phyloP scores from a whole-genome alignment of 2,888 invertebrate species.

The Hemicrepidius hirtus region DNA sequence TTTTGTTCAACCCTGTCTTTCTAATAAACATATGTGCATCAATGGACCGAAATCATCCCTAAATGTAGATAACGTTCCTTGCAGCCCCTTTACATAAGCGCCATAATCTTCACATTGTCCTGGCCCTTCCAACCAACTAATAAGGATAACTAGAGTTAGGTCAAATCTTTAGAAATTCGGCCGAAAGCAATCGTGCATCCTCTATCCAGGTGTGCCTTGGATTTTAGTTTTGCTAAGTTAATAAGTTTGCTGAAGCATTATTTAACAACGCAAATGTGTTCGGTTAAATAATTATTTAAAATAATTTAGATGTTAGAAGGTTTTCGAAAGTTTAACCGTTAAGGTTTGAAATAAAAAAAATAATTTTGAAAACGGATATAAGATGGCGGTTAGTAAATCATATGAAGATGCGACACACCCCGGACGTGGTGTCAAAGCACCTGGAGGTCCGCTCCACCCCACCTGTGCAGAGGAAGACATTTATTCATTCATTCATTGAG shows the following conservation, averaged over 20 bases:
- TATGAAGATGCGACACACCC: constrained; percentile 53
- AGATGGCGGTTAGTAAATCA: constrained; percentile 50
- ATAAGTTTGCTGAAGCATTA: constrained; percentile 18
- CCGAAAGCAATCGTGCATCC: constrained; percentile 61
- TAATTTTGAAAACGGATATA: constrained; percentile 41
- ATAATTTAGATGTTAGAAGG: too few relatives aligned
- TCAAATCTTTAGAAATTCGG: constrained; percentile 69
- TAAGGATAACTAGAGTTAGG: constrained; percentile 72
- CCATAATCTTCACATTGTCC: constrained; percentile 66
- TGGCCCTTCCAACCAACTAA: constrained; percentile 69
- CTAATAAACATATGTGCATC: constrained; percentile 62
- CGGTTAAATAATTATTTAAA: too few relatives aligned
- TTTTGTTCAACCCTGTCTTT: constrained; percentile 56
- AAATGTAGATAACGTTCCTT: constrained; percentile 60
- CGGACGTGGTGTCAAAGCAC: constrained; percentile 53
- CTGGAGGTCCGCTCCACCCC: constrained; percentile 50
- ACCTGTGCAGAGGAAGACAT: constrained; percentile 52
- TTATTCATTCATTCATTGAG: constrained; percentile 52
- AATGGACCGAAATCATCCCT: constrained; percentile 64
- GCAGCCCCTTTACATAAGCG: constrained; percentile 59
- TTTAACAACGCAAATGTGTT: neutral
- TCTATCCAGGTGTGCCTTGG: constrained; percentile 66
- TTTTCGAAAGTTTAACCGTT: neutral
- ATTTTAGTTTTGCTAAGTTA: constrained; percentile 44
- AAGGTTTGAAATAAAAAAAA: neutral